A percentile compares a stretch with the other conserved stretches of the same genome.
Conservation (phyloP, 2,113 vertebrate species). For the Syrmaticus mikado region DNA sequence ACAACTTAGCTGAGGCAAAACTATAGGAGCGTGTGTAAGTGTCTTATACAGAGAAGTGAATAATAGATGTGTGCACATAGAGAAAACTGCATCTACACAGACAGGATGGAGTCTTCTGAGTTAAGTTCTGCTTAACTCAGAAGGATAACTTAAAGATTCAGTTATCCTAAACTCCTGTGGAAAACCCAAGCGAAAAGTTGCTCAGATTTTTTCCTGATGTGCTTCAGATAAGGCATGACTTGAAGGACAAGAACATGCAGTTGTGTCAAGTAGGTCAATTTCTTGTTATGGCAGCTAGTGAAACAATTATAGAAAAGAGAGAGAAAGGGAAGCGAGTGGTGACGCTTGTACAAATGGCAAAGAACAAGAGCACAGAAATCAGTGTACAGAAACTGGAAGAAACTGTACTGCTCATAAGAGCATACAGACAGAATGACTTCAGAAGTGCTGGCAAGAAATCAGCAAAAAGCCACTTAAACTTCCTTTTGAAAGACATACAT, state of each 20-base stretch:
- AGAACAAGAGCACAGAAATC: not conserved
- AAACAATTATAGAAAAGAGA: not conserved
- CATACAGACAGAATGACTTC: not conserved
- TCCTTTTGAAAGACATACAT: not conserved
- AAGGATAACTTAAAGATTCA: not conserved
- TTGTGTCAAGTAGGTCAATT: not conserved
- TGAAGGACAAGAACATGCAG: not conserved
- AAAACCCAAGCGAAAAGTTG: not conserved
- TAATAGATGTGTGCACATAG: not conserved
- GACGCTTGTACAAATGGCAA: not conserved
- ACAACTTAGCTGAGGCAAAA: not conserved
- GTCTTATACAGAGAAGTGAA: not conserved
- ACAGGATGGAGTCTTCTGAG: not conserved
- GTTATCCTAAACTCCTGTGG: not conserved
- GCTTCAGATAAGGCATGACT: not conserved
- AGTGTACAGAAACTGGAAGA: not conserved
- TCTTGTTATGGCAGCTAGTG: not conserved
- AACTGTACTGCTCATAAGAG: not conserved
- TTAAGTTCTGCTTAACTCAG: not conserved
- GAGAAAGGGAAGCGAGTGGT: accelerated
- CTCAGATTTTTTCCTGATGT: not conserved
- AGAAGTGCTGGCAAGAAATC: not conserved
- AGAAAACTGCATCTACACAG: not conserved
- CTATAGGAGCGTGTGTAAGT: not conserved
- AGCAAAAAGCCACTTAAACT: not conserved